Evolutionary conservation across 2,888 invertebrate genomes (phyloP), one percentile per base, ranked within the genome.

Genomic region (Miltochrista miniata): DNA sequence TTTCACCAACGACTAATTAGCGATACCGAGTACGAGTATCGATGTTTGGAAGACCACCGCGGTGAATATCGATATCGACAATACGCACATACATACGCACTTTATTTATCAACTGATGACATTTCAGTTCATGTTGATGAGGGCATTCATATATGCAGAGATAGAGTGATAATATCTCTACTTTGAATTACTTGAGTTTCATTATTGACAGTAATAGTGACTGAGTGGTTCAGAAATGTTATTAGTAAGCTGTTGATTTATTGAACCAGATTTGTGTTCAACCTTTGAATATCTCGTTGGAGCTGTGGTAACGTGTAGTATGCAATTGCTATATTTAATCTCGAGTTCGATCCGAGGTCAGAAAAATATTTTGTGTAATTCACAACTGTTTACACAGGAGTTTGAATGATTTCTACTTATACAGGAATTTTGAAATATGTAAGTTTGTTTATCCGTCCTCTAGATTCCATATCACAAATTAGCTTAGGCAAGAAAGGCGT

Each of bases 1-100:
- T 91, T 91, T 91, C 90, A 78, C 90, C 84, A 59, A 58, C 70
- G 64, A 78, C 86, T 90, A 90, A 90, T 90, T 90, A 90, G 87
- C 81, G 78, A 78, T 80, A 73, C 72, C 74, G 18, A 24, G 76
- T 85, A 83, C n/a, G 68, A 76, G 76, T 85, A 83, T 83, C 83
- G 81, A 85, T 85, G 82, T 81, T 86, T 83, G 76, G 72, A 76
- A 72, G 75, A 65, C 70, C 70, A 75, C 76, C 75, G 68, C 68
- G 68, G 66, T 70, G 70, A 73, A 76, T 79, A 74, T 81, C 84
- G 81, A 85, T 83, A 84, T 85, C 83, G 85, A 85, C 80, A 78
- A 75, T 70, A 70, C 54, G 63, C 70, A 68, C 59, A 30, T 54
- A 79, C 77, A 75, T 70, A 70, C 54, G 63, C 70, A 68, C 59